Conservation (phyloP, 2,113 vertebrate species). For the Actenoides hombroni region DNA sequence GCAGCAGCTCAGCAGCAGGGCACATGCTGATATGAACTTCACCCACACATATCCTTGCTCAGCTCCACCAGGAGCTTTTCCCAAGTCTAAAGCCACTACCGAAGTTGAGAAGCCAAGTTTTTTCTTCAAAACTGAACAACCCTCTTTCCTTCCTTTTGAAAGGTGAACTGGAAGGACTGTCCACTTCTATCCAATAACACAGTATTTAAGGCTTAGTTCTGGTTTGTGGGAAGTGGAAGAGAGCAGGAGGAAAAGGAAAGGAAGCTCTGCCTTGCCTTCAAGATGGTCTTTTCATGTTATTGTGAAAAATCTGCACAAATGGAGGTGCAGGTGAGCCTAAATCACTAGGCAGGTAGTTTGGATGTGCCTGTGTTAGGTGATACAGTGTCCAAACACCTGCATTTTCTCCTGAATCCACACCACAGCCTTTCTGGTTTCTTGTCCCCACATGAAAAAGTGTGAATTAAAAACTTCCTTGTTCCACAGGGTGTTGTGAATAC, state of each 20-base stretch:
- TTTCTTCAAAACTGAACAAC: not conserved
- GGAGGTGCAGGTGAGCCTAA: not conserved
- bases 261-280: not conserved
- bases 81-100: not conserved
- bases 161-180: not conserved
- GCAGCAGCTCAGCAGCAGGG: not conserved
- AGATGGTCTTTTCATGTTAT: rapidly evolving
- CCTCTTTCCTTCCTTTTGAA: not conserved
- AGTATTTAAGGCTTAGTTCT: not conserved
- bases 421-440: not conserved
- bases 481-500: not conserved
- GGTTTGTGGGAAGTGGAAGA: not conserved
- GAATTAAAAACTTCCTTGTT: not conserved
- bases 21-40: not conserved
- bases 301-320: not conserved
- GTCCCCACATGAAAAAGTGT: not conserved
- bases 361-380: rapidly evolving
- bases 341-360: not conserved
- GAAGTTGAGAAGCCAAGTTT: not conserved
- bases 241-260: not conserved
- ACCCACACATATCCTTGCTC: not conserved
- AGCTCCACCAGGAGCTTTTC: not conserved
- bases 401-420: not conserved
- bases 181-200: not conserved
- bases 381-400: not conserved